Evolutionary conservation across 2,797 vertebrate genomes (phyloP).

Genomic region (Chelon labrosus): DNA sequence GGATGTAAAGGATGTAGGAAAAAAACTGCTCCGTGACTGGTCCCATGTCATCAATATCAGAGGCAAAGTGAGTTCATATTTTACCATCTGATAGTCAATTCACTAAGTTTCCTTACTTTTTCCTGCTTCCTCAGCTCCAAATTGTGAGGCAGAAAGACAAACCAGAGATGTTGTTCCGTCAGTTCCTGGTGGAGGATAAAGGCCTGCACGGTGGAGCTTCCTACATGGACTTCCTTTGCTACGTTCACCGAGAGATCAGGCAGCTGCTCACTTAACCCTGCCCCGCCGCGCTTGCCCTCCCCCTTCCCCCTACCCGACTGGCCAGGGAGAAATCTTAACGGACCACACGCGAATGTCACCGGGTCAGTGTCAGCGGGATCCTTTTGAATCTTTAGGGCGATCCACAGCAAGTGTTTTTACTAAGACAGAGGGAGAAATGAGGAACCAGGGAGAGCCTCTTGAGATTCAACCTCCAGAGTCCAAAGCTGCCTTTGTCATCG

Average conservation of each 20-base stretch:
- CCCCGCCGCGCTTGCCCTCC: not conserved
- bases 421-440: conserved; percentile 27
- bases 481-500: conserved; percentile 70
- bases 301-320: not conserved
- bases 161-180: conserved; percentile 91
- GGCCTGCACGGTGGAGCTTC: conserved; percentile 91
- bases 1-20: not conserved
- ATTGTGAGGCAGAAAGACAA: conserved; percentile 94
- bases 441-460: conserved; percentile 26
- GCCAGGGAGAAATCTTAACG: conserved; percentile 23
- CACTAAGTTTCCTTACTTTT: not conserved
- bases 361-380: conserved; percentile 41
- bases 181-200: conserved; percentile 96
- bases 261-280: conserved; percentile 92
- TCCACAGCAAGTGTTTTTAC: conserved; percentile 12
- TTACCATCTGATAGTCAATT: not conserved
- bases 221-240: conserved; percentile 96
- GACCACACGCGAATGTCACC: conserved; percentile 50
- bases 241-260: conserved; percentile 93
- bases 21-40: no score
- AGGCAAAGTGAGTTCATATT: no score
- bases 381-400: conserved; percentile 29
- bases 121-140: conserved; percentile 82
- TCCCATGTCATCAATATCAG: not conserved
- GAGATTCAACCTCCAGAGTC: conserved; percentile 34